phyloP scores from a whole-genome alignment of 2,113 vertebrate species.

The Callorhinus ursinus region DNA sequence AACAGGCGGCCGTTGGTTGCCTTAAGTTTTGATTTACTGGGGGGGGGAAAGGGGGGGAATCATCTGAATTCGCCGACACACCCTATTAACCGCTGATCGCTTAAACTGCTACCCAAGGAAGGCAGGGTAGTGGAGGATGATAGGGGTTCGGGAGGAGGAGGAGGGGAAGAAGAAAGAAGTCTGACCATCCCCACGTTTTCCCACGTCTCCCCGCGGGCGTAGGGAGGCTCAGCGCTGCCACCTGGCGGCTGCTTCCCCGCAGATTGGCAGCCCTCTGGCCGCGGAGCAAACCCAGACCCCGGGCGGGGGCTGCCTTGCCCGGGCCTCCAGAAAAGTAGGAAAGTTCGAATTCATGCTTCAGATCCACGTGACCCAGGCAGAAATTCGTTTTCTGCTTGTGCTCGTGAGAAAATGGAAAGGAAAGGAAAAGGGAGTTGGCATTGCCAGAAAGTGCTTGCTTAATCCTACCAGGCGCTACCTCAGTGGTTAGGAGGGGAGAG shows the following conservation, averaged over 20 bases:
- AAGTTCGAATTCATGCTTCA: neutral
- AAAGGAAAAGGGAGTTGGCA: neutral
- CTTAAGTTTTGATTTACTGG: neutral
- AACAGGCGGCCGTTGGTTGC: neutral
- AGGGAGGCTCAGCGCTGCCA: constrained; percentile 93
- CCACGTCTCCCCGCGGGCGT: constrained; percentile 46
- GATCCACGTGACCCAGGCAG: neutral
- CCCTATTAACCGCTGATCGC: neutral
- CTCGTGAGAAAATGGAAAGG: neutral
- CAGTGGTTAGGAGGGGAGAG: neutral
- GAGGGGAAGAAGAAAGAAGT: neutral
- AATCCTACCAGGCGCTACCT: neutral
- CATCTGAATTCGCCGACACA: neutral
- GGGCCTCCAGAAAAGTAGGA: neutral
- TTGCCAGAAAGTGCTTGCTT: neutral
- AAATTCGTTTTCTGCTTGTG: neutral
- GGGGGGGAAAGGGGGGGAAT: neutral
- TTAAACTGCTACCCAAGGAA: neutral
- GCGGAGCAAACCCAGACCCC: neutral
- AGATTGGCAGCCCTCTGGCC: neutral
- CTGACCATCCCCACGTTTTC: constrained; percentile 43
- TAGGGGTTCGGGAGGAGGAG: neutral
- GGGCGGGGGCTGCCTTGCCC: neutral
- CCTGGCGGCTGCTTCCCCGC: constrained; percentile 88
- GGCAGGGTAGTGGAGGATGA: neutral